These are phyloP conservation scores for Drosophila insularis DNA, from an alignment of 1,140 invertebrate species.

Conservation along the genomic window DNA sequence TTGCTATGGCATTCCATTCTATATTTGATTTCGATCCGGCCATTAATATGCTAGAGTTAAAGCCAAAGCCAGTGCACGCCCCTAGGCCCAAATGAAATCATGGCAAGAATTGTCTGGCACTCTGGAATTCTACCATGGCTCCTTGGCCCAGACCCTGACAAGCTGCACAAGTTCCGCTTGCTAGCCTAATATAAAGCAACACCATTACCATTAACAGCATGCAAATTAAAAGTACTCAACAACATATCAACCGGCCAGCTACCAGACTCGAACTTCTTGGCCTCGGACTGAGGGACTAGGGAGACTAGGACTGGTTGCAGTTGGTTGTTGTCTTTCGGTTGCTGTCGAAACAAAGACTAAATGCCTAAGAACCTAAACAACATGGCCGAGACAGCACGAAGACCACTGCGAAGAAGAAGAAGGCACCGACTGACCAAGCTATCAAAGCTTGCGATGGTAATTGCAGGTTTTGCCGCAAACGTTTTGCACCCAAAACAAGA, in stretches of 20 bases:
- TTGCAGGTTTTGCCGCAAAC: conserved; percentile 78
- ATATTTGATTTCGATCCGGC: conserved; percentile 67
- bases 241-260: conserved; percentile 71
- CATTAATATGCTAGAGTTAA: conserved; percentile 57
- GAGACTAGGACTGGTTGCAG: conserved; percentile 4
- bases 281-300: conserved; percentile 1
- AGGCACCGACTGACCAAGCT: conserved; percentile 38
- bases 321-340: conserved; percentile 35
- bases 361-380: conserved; percentile 69
- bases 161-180: background rate
- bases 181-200: conserved; percentile 73
- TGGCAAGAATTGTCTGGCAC: background rate
- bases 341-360: conserved; percentile 78
- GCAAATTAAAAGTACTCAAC: conserved; percentile 81
- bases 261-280: conserved; percentile 57
- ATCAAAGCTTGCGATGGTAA: conserved; percentile 82
- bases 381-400: conserved; percentile 17
- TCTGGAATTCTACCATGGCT: conserved; percentile 19
- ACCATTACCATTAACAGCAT: conserved; percentile 80
- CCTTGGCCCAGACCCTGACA: background rate
- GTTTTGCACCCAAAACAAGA: conserved; percentile 75
- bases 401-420: too few species aligned
- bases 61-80: conserved; percentile 18
- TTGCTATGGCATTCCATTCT: conserved; percentile 25
- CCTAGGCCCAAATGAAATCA: conserved; percentile 9